Percentiles rank a stretch among this genome's conserved stretches.
Conservation (phyloP, 2,888 invertebrate species). For the Stenchaetothrips biformis region DNA sequence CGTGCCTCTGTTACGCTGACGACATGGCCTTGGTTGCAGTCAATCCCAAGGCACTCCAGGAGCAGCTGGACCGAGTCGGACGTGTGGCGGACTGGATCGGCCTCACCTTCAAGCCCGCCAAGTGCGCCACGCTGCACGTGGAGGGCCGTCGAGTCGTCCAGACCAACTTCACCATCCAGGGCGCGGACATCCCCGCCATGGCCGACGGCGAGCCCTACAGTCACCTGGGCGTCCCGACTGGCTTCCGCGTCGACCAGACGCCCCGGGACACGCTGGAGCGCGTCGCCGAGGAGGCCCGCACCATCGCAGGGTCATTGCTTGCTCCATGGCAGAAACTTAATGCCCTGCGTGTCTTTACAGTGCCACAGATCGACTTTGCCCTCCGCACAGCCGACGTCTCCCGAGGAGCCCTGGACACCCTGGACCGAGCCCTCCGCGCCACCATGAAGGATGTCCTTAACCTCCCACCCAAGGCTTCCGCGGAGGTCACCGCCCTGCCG, state of each 20-base stretch:
- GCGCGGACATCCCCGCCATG: not conserved
- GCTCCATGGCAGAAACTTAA: constrained; percentile 37
- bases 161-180: not conserved
- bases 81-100: constrained; percentile 35
- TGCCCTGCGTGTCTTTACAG: constrained; percentile 36
- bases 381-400: constrained; percentile 38
- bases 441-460: not conserved
- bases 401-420: not conserved
- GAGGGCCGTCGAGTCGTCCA: not conserved
- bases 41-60: too few species aligned
- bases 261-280: not conserved
- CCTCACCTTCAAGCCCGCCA: constrained; percentile 40
- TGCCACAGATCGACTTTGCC: constrained; percentile 40
- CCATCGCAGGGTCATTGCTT: constrained; percentile 33
- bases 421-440: not conserved
- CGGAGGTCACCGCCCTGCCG: constrained; percentile 39
- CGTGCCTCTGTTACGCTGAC: constrained; percentile 37
- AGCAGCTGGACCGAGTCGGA: constrained; percentile 27
- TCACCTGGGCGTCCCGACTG: constrained; percentile 29
- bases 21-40: constrained; percentile 36
- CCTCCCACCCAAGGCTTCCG: constrained; percentile 34
- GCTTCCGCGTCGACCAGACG: constrained; percentile 26
- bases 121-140: constrained; percentile 39
- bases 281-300: not conserved
- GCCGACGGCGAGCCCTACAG: constrained; percentile 30